Conservation (phyloP, 1,140 invertebrate species). For the Temnothorax nylanderi region DNA sequence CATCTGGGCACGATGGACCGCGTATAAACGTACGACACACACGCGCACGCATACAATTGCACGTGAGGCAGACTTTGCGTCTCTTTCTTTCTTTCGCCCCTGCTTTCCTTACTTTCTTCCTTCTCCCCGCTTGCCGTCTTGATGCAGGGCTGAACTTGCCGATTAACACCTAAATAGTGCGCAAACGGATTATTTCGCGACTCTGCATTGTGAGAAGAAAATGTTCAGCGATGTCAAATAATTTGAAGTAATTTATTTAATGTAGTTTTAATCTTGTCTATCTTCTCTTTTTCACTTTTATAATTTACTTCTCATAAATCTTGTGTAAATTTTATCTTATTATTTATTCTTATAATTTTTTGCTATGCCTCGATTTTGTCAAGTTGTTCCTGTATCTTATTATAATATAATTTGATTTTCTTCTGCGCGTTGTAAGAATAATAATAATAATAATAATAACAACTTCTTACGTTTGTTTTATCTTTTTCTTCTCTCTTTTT, state of each 20-base stretch:
- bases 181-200: neutral
- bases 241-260: neutral
- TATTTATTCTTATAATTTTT: neutral
- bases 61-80: slow-evolving; percentile 17
- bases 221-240: neutral
- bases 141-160: slow-evolving; percentile 64
- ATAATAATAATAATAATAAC: neutral
- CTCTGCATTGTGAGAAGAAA: neutral
- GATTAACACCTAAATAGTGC: neutral
- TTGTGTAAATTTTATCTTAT: neutral
- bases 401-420: neutral
- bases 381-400: neutral
- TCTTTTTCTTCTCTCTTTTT: neutral
- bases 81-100: slow-evolving; percentile 38
- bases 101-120: slow-evolving; percentile 69
- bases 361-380: neutral
- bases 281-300: neutral
- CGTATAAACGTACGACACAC: slow-evolving; percentile 9
- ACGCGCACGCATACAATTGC: slow-evolving; percentile 2
- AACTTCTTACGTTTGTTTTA: neutral
- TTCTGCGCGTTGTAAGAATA: neutral
- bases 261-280: neutral
- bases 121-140: slow-evolving; percentile 51
- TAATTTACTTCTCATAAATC: neutral
- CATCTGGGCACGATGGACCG: slow-evolving; percentile 52